A percentile compares a stretch with the other conserved stretches of the same genome.
Conservation (phyloP, 2,113 vertebrate genomes). For the Apodemus sylvaticus region DNA sequence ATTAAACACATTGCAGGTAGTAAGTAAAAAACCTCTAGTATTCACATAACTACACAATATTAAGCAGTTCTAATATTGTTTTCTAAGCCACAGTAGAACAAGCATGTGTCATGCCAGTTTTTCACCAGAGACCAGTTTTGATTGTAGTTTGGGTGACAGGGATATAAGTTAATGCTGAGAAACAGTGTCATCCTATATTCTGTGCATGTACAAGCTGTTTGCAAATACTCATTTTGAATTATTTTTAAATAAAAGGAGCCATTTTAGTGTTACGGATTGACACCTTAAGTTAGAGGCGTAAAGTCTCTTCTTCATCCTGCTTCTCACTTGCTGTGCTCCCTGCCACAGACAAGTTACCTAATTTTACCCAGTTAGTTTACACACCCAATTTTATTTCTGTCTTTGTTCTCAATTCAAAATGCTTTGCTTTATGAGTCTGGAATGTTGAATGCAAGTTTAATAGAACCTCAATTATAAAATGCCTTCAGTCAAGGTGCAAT, state of each 20-base stretch:
- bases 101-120: neutral
- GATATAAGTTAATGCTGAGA: neutral
- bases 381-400: constrained; percentile 1
- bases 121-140: neutral
- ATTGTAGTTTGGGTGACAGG: neutral
- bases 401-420: neutral
- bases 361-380: neutral
- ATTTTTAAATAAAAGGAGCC: neutral
- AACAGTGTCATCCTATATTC: neutral
- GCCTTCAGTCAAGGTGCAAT: neutral
- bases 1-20: neutral
- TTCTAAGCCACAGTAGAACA: neutral
- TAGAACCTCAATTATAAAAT: neutral
- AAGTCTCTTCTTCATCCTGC: neutral
- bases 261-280: neutral
- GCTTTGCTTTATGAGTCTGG: neutral
- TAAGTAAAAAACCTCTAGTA: neutral
- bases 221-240: neutral
- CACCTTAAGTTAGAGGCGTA: neutral
- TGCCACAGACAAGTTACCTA: neutral
- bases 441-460: neutral
- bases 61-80: neutral
- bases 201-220: neutral
- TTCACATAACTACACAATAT: neutral
- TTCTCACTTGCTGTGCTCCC: neutral